These are phyloP conservation scores for Lapara coniferarum DNA, from an alignment of 2,888 invertebrate species.

Conservation along the genomic window DNA sequence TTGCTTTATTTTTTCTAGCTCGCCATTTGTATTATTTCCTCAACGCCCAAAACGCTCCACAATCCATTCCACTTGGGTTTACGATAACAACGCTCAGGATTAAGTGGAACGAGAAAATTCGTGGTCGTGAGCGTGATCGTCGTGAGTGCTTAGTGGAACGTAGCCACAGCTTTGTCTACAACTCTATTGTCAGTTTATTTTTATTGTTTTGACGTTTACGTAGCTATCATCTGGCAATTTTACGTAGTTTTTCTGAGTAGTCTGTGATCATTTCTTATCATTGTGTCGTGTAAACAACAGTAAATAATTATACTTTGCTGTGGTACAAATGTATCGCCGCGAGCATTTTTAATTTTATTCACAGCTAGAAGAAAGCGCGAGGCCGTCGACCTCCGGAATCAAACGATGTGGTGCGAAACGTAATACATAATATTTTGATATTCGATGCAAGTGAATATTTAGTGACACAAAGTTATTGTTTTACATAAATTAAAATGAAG, in stretches of 20 bases:
- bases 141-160: no score
- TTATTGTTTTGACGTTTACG: neutral
- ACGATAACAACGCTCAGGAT: no score
- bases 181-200: neutral
- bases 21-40: no score
- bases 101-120: no score
- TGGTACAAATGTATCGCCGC: neutral
- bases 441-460: neutral
- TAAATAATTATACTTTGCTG: neutral
- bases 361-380: slow-evolving; percentile 27
- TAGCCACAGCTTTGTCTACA: no score
- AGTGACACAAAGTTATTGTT: slow-evolving; percentile 19
- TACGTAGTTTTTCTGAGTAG: no score
- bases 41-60: no score
- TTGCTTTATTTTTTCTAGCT: no score
- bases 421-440: neutral
- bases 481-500: slow-evolving; percentile 63
- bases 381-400: neutral
- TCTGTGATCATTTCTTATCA: neutral
- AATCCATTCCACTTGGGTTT: no score
- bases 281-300: neutral
- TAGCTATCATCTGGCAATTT: neutral
- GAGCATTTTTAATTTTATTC: slow-evolving; percentile 19
- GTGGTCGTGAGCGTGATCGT: no score
- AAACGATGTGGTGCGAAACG: neutral